Percentiles rank a stretch among this genome's conserved stretches.
Conservation (phyloP, 2,113 vertebrate species). For the Picathartes gymnocephalus region DNA sequence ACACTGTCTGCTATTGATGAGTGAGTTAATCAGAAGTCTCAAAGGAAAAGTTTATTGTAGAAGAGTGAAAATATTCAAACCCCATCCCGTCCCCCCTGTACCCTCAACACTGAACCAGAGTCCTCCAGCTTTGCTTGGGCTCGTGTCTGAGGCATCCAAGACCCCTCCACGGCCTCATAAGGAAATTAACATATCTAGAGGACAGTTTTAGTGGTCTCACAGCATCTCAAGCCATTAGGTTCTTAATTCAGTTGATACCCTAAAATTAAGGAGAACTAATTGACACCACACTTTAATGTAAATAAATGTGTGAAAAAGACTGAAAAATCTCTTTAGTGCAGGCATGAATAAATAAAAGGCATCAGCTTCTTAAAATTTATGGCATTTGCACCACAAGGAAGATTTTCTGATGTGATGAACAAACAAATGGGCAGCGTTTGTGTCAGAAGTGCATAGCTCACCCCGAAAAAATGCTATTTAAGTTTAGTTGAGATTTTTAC, state of each 20-base stretch:
- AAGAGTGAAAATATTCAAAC: rapidly evolving
- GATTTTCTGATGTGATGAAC: not conserved
- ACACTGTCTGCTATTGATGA: not conserved
- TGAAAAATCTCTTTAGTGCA: not conserved
- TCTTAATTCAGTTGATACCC: not conserved
- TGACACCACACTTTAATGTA: not conserved
- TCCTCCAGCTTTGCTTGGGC: not conserved
- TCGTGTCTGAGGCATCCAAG: not conserved
- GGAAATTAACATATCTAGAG: not conserved
- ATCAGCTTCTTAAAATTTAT: not conserved
- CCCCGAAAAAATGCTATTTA: not conserved
- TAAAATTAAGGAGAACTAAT: not conserved
- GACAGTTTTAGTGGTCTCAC: not conserved
- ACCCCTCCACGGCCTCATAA: not conserved
- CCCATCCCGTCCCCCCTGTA: not conserved
- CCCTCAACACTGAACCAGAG: not conserved
- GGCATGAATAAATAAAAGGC: not conserved
- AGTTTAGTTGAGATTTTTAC: not conserved
- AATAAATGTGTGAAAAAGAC: not conserved
- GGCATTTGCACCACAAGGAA: not conserved
- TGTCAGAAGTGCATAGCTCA: not conserved
- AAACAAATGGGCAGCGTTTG: not conserved
- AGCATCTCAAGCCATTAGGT: not conserved
- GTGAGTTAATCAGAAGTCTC: not conserved
- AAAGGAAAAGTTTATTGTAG: not conserved